These are phyloP conservation scores for Thelaira solivaga DNA, from an alignment of 2,888 invertebrate species.

Conservation along the genomic window DNA sequence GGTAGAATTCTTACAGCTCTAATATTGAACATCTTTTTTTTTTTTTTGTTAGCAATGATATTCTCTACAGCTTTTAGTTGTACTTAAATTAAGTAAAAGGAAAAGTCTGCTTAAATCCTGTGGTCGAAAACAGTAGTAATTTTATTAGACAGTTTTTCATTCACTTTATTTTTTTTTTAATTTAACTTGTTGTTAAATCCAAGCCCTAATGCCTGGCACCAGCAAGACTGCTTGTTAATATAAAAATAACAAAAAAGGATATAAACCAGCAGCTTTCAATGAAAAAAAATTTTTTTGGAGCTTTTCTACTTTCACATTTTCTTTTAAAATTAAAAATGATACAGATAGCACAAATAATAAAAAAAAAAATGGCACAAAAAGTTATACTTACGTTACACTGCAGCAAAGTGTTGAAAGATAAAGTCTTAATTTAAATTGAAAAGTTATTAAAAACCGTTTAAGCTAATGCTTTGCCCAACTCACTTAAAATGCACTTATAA, in stretches of 20 bases:
- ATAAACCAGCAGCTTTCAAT: constrained; percentile 6
- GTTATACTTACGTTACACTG: constrained; percentile 19
- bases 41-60: not conserved
- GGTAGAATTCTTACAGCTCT: not conserved
- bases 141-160: constrained; percentile 36
- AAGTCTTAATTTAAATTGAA: constrained; percentile 34
- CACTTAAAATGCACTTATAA: too few species aligned
- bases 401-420: constrained; percentile 38
- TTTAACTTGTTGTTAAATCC: constrained; percentile 26
- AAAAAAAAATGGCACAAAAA: not conserved
- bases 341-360: not conserved
- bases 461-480: not conserved
- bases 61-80: not conserved
- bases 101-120: constrained; percentile 50
- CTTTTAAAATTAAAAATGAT: constrained; percentile 15
- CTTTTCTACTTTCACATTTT: not conserved
- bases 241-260: constrained; percentile 2
- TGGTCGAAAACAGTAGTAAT: constrained; percentile 51
- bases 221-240: not conserved
- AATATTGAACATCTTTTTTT: not conserved
- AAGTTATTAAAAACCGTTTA: constrained; percentile 22
- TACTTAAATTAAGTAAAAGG: constrained; percentile 13
- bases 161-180: not conserved
- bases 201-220: constrained; percentile 11
- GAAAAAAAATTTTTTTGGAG: constrained; percentile 22